Conservation (phyloP, 2,797 vertebrate genomes). For the Chiloscyllium punctatum region DNA sequence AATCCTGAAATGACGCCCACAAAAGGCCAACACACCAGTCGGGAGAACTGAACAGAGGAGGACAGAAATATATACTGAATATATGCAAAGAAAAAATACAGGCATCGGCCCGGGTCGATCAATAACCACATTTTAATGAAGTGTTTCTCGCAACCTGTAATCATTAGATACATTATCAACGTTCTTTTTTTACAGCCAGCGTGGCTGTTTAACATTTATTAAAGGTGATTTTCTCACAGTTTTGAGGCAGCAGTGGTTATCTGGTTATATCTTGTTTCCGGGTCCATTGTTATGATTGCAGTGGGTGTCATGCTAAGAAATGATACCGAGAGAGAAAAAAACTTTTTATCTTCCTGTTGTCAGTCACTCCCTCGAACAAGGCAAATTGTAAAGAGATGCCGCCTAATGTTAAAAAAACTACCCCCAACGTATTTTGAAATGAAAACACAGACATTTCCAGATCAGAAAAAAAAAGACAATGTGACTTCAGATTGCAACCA, state of each 20-base stretch:
- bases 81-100: no score
- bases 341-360: no score
- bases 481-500: neutral
- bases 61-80: neutral
- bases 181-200: neutral
- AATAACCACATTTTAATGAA: conserved; percentile 9
- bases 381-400: neutral
- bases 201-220: neutral
- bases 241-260: neutral
- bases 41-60: neutral
- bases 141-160: neutral
- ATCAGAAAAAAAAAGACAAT: neutral
- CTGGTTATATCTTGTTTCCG: neutral
- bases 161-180: neutral
- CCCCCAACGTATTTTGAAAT: neutral
- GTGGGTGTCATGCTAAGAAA: neutral
- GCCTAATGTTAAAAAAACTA: neutral
- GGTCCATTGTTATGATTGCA: neutral
- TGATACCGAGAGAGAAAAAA: no score
- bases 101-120: neutral
- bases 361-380: no score
- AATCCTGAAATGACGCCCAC: no score
- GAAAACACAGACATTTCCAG: neutral
- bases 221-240: no score
- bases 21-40: neutral